Conservation (phyloP, 1,140 invertebrate species). For the Drosophila neocordata region DNA sequence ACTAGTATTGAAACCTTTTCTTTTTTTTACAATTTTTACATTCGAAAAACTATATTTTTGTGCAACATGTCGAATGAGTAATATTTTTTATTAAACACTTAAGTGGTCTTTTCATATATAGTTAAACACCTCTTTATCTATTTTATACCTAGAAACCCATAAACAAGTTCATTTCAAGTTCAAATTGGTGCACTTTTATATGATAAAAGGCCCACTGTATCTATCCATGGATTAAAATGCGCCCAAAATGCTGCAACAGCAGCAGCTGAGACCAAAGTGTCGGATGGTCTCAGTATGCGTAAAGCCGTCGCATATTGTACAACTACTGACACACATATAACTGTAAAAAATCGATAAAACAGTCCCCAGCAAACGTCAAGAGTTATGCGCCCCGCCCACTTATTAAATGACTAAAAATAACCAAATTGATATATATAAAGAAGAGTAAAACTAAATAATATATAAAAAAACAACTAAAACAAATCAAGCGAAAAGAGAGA, state of each 20-base stretch:
- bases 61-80: neutral
- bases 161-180: neutral
- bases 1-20: too few relatives aligned
- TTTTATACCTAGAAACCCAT: neutral
- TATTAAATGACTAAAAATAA: conserved; percentile 50
- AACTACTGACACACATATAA: conserved; percentile 15
- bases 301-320: neutral
- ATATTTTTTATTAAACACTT: too few relatives aligned
- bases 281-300: conserved; percentile 20
- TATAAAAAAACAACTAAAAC: conserved; percentile 7
- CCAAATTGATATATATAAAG: neutral
- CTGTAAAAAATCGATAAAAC: conserved; percentile 63
- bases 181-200: neutral
- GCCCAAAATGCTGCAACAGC: conserved; percentile 41
- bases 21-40: too few relatives aligned
- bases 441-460: conserved; percentile 6
- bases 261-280: conserved; percentile 26
- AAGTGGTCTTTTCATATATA: too few relatives aligned
- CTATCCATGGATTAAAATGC: conserved; percentile 31
- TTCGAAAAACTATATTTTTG: too few relatives aligned
- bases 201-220: neutral
- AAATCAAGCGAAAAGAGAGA: neutral
- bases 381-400: conserved; percentile 31
- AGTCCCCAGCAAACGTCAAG: conserved; percentile 44
- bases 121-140: neutral